Base-by-base conservation (phyloP, 1,140 invertebrate species). In the Leguminivora glycinivorella region DNA sequence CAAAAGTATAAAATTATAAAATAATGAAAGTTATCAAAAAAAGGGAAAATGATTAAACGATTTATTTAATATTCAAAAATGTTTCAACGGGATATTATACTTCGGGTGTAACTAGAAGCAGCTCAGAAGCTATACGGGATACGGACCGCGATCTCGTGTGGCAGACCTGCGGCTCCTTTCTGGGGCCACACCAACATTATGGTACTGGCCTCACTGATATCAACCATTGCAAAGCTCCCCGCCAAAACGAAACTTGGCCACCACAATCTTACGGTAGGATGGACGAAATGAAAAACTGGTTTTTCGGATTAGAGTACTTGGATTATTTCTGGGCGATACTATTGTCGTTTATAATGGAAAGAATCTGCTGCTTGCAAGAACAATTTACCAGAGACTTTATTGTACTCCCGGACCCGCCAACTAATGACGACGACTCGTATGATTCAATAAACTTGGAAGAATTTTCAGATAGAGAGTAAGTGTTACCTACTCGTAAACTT, bases 211-310 rank as follows among this genome's bases (percentile, higher is more conserved):
- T 92, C 99, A 70, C 96, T 97, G 4, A 94, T 97, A 77, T 99
- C 98, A 60, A 96, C 94, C 56, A 92, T 98, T 14, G 95, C 94
- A 71, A 98, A 95, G 86, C 98, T 99, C 43, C 99, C 98, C 19
- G 93, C 99, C 10, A 99, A 99, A 94, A 99, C 99, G 1, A 99
- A 99, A 90, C 99, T 99, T 93, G 99, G 99, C 1, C 99, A 99
- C 93, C 99, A 99, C 86, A 99, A 99, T 78, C 99, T 99, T 71
- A 99, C 99, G 98, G 96, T 99, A n/a, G 99, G 99, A 94, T 98
- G 98, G 67, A 99, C 99, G 92, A 99, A 99, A 93, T 99, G 93
- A 96, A 69, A 58, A 78, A 78, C 56, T 85, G 84, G 79, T 78
- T 87, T 71, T 86, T 87, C 80, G 87, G 88, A 77, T 88, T 89